Evolutionary conservation across 1,140 invertebrate species (phyloP), one percentile per base, ranked within the genome.

Genomic region (Helicoverpa zea): DNA sequence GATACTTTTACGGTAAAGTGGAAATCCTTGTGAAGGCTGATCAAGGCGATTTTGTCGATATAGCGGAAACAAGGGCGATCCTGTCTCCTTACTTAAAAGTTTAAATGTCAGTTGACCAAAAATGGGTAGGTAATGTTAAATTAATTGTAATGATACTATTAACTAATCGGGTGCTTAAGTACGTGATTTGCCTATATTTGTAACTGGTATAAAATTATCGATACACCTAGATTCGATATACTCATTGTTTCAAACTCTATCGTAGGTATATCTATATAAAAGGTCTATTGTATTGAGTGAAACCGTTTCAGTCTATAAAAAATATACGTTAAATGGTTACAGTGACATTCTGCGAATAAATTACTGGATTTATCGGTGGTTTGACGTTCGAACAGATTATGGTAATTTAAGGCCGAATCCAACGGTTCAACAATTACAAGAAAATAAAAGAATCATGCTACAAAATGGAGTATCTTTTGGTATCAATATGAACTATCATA

Each of bases 371-470:
- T 68, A 68, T 68, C 49, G 64, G 16, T 49, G n/a, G 43, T 68
- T 68, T 49, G 43, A 13, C 16, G 64, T 68, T 68, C 11, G 12
- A 68, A 68, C 43, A 49, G 64, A 68, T 68, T 68, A 68, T 49
- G 64, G 64, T 68, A 68, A 68, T 68, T 68, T 68, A 68, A 23
- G 64, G 43, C 49, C 49, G 64, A 68, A 16, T 68, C 13, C 43
- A 68, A 49, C 16, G 43, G 43, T 49, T 23, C n/a, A 5, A 49
- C 43, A 68, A 68, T 68, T 68, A 68, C 18, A 49, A 49, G 35
- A 68, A 68, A 13, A 68, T 16, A 68, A 49, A 66, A 68, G 49
- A 68, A 68, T 68, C n/a, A 35, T 68, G 64, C 43, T 51, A 43
- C 49, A 49, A 49, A 68, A 68, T 23, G 43, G 49, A 49, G 43